Conservation (phyloP, 2,888 invertebrate genomes). For the Drosophila glabriapex region DNA sequence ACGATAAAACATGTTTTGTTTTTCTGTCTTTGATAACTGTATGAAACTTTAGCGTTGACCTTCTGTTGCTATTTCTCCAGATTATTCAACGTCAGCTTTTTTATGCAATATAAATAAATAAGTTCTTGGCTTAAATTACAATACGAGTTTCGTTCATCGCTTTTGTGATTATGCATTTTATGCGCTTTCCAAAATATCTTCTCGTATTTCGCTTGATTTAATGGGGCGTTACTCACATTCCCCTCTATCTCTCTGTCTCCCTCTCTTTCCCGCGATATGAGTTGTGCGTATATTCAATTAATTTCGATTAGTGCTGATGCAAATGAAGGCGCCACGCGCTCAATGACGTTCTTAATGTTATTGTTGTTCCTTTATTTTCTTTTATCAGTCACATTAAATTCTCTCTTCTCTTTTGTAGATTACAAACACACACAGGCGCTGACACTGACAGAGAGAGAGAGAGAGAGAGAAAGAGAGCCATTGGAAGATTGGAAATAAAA, state of each 20-base stretch:
- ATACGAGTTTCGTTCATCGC: background rate
- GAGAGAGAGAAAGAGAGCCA: conserved; percentile 7
- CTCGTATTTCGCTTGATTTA: background rate
- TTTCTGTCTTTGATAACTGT: background rate
- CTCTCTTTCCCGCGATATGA: background rate
- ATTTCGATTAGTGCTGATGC: conserved; percentile 46
- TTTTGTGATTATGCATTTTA: background rate
- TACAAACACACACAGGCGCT: conserved; percentile 15
- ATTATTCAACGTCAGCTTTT: background rate
- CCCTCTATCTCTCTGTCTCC: background rate
- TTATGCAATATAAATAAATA: background rate
- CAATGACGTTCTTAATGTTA: conserved; percentile 22
- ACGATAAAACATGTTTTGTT: background rate
- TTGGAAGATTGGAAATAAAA: conserved; percentile 6
- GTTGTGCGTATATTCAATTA: conserved; percentile 37
- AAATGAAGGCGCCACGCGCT: conserved; percentile 39
- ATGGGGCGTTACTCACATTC: conserved; percentile 42
- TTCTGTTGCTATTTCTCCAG: background rate
- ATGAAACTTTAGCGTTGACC: background rate
- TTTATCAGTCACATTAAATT: conserved; percentile 16
- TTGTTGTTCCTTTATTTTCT: background rate
- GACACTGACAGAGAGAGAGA: conserved; percentile 4
- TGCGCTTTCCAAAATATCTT: background rate
- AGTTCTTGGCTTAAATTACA: background rate
- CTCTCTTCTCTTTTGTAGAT: conserved; percentile 37